Percentiles rank a stretch among this genome's conserved stretches.
These are phyloP conservation scores for Liopterus haemorrhoidalis DNA, from an alignment of 2,888 invertebrate species.

Conservation along the genomic window DNA sequence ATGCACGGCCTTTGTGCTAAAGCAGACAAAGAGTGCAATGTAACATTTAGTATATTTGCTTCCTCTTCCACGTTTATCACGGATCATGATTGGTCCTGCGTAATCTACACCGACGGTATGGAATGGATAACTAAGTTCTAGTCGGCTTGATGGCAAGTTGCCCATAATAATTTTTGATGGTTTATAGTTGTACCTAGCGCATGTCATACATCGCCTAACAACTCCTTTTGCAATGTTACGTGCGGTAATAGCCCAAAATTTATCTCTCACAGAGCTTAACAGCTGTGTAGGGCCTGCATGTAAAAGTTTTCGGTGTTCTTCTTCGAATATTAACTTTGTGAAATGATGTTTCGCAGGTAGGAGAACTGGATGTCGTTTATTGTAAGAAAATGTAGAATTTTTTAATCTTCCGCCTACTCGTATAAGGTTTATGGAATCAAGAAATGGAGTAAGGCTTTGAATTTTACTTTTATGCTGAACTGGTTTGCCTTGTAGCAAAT, in stretches of 20 bases:
- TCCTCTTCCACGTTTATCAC: not conserved
- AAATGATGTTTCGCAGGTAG: not conserved
- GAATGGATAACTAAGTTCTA: slow-evolving; percentile 22
- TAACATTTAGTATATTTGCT: slow-evolving; percentile 9
- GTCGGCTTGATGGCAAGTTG: slow-evolving; percentile 22
- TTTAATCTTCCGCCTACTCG: slow-evolving; percentile 1
- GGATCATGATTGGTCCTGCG: slow-evolving; percentile 11
- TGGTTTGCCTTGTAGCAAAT: too few relatives aligned
- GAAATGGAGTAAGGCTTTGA: not conserved
- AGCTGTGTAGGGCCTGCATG: not conserved
- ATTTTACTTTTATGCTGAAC: not conserved
- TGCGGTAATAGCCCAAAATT: not conserved
- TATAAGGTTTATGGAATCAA: not conserved
- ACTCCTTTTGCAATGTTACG: not conserved
- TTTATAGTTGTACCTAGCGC: slow-evolving; percentile 2
- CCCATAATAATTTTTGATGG: slow-evolving; percentile 28
- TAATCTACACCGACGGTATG: slow-evolving; percentile 28
- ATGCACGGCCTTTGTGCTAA: slow-evolving; percentile 27
- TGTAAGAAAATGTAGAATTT: not conserved
- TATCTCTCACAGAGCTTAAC: not conserved
- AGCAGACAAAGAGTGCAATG: slow-evolving; percentile 18
- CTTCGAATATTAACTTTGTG: not conserved
- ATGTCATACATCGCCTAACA: not conserved
- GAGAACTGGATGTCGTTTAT: slow-evolving; percentile 2
- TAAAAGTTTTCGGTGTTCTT: not conserved